A percentile compares a stretch with the other conserved stretches of the same genome.
These are phyloP conservation scores for Drosophila watanabei DNA, from an alignment of 1,140 invertebrate genomes.

Conservation along the genomic window DNA sequence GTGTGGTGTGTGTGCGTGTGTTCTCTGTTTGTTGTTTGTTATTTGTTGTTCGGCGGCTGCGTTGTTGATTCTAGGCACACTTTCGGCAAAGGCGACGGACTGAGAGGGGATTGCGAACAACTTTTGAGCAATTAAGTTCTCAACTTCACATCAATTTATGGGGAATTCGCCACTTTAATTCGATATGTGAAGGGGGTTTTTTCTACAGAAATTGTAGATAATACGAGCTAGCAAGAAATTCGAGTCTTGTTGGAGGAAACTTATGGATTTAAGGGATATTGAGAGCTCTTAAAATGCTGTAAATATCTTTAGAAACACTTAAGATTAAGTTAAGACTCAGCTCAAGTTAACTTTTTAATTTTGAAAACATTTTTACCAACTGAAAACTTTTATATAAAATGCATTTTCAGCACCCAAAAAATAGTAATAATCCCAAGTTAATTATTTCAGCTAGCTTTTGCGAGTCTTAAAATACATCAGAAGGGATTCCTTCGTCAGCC, in stretches of 20 bases:
- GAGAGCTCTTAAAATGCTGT: background rate
- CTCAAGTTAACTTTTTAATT: background rate
- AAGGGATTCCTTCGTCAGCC: slow-evolving; percentile 20
- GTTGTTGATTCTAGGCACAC: slow-evolving; percentile 38
- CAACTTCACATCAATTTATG: slow-evolving; percentile 33
- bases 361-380: no score
- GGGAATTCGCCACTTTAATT: slow-evolving; percentile 31
- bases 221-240: slow-evolving; percentile 1
- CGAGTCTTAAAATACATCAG: slow-evolving; percentile 7
- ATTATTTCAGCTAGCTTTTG: slow-evolving; percentile 24
- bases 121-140: slow-evolving; percentile 53
- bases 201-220: background rate
- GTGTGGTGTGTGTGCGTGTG: slow-evolving; percentile 25
- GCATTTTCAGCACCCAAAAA: background rate
- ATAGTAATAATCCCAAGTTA: background rate
- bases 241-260: background rate
- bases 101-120: slow-evolving; percentile 20
- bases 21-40: slow-evolving; percentile 24
- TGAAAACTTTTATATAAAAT: background rate
- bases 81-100: slow-evolving; percentile 7
- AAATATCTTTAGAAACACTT: background rate
- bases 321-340: background rate
- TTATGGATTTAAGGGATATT: background rate
- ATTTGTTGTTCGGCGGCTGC: slow-evolving; percentile 23
- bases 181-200: slow-evolving; percentile 21